Percentiles rank a stretch among this genome's conserved stretches.
These are phyloP conservation scores for Engystomops pustulosus DNA, from an alignment of 2,113 vertebrate genomes.

Conservation along the genomic window DNA sequence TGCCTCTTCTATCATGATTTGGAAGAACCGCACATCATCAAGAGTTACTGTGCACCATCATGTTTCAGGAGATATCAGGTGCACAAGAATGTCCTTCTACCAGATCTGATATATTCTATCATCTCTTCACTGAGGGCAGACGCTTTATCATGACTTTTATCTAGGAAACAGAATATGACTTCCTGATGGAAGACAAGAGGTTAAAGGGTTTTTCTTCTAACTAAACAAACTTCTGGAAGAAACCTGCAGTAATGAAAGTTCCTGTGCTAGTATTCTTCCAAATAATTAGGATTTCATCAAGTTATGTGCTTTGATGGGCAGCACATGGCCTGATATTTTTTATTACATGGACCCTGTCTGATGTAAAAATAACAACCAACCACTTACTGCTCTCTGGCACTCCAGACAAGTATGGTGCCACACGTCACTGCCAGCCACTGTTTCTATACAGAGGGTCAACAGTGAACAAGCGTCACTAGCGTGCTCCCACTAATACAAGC, in stretches of 20 bases:
- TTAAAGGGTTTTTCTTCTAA: constrained; percentile 25
- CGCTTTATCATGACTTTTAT: constrained; percentile 39
- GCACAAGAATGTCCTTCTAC: constrained; percentile 47
- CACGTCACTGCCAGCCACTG: too few species aligned
- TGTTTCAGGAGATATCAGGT: constrained; percentile 50
- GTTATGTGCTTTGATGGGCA: not conserved
- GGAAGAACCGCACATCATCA: constrained; percentile 36
- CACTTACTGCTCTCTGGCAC: too few species aligned
- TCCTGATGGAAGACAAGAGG: constrained; percentile 9
- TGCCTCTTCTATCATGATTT: constrained; percentile 33
- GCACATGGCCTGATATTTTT: not conserved
- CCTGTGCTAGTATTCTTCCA: constrained; percentile 14
- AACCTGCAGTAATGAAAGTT: not conserved
- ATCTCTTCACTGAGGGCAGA: constrained; percentile 26
- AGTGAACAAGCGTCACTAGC: too few species aligned
- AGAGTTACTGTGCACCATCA: constrained; percentile 23
- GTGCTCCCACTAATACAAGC: too few species aligned
- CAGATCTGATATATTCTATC: constrained; percentile 49
- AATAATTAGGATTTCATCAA: not conserved
- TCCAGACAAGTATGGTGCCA: too few species aligned
- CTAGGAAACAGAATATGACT: constrained; percentile 9
- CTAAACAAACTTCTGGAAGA: constrained; percentile 23
- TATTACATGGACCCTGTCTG: too few species aligned
- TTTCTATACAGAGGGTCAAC: too few species aligned
- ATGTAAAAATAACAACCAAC: too few species aligned